Conservation (phyloP, 2,797 vertebrate species). For the Sciurus carolinensis region DNA sequence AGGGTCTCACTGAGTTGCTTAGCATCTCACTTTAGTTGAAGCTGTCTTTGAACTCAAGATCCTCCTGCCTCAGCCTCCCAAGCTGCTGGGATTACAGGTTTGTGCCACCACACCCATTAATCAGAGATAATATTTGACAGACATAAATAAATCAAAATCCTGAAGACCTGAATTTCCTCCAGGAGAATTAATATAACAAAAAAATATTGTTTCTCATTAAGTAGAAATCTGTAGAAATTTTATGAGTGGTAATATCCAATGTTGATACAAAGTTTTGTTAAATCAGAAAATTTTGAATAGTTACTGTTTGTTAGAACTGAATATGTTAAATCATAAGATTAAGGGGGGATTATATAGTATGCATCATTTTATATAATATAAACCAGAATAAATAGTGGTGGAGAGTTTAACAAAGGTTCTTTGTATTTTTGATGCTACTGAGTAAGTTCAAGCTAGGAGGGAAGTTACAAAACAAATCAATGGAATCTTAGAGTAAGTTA, state of each 20-base stretch:
- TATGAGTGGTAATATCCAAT: neutral
- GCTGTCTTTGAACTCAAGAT: too few species aligned
- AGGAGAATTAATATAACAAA: neutral
- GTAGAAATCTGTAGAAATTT: slow-evolving; percentile 15
- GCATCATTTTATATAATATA: neutral
- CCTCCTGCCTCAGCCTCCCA: too few species aligned
- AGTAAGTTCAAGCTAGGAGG: neutral
- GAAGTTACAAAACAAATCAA: neutral
- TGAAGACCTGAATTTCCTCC: neutral
- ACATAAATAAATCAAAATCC: neutral
- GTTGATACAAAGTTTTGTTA: neutral
- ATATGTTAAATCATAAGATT: neutral
- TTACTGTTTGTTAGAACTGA: neutral
- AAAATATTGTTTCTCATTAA: neutral
- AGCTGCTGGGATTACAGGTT: too few species aligned
- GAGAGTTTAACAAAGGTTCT: neutral
- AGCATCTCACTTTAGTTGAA: too few species aligned
- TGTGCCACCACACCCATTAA: too few species aligned
- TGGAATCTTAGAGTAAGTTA: neutral
- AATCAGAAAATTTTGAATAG: neutral
- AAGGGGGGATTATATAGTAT: neutral
- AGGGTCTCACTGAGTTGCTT: too few species aligned
- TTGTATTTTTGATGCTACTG: neutral
- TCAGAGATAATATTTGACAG: neutral
- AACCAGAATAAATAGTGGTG: neutral